Evolutionary conservation across 2,888 invertebrate genomes (phyloP), one percentile per base, ranked within the genome.

Genomic region (Plebejus argus): DNA sequence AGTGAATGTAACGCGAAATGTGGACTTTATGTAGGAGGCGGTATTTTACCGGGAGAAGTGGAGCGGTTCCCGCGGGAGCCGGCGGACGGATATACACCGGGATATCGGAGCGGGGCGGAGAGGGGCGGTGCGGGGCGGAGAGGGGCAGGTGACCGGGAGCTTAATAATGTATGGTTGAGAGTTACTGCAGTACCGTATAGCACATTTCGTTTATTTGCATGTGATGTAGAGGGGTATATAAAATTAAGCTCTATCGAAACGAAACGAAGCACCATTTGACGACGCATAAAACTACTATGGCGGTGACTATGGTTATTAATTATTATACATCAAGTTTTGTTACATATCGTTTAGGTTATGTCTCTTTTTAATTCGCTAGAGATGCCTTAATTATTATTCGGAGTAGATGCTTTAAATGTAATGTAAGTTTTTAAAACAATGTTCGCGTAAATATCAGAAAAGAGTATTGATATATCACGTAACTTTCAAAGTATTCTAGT

Each of bases 101-200:
- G 23, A 23, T 53, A 53, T 53, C 53, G 15, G 18, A 18, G 53
- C 18, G 3, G 4, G 5, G 20, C 7, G 7, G 58, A 7, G 56
- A 5, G 5, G 56, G 56, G 56, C 58, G 20, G 58, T 4, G 49
- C 1, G 0, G 10, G 20, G 20, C 18, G n/a, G 56, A 6, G 56
- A 1, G 8, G 56, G 20, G 58, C 61, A 23, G 61, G 61, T 20
- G 61, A 23, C 61, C 61, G 61, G 23, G 61, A 23, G 61, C 12
- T 23, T 61, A 61, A 23, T 61, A 23, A 61, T 61, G 61, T 61
- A 61, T 20, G 61, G 61, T 7, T 61, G 61, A 61, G 53, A 53
- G 53, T 53, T 53, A 23, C 61, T 61, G 61, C 61, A 61, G 61
- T 20, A 61, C 20, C 20, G 61, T 20, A 61, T 20, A 20, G 20